A percentile compares a stretch with the other conserved stretches of the same genome.
phyloP scores from a whole-genome alignment of 2,888 invertebrate genomes.

The Leucophenga maculata region DNA sequence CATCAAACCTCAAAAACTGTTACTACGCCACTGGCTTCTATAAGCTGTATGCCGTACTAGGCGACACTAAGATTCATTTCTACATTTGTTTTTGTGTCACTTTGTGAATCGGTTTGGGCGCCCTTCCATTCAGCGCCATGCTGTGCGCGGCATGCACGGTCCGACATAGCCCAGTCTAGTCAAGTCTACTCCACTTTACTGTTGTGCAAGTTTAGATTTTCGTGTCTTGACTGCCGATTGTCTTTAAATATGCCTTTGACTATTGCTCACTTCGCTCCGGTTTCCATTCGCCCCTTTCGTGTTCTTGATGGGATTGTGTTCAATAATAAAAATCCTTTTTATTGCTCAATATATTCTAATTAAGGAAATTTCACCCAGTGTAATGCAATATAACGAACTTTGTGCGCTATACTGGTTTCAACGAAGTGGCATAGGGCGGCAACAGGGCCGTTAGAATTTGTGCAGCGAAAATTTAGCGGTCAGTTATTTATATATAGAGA shows the following conservation, averaged over 20 bases:
- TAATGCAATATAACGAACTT: constrained; percentile 65
- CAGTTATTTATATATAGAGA: too few relatives aligned
- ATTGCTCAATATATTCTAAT: constrained; percentile 70
- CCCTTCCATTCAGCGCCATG: too few relatives aligned
- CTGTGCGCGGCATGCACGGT: too few relatives aligned
- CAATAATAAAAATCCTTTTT: constrained; percentile 67
- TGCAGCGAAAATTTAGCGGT: constrained; percentile 24
- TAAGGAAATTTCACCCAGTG: constrained; percentile 64
- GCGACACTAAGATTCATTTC: too few relatives aligned
- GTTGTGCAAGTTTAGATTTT: background rate
- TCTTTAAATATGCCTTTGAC: constrained; percentile 30
- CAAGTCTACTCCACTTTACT: constrained; percentile 21
- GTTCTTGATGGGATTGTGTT: constrained; percentile 32
- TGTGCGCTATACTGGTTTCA: background rate
- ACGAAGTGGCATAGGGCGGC: too few relatives aligned
- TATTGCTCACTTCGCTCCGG: background rate
- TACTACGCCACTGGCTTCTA: too few relatives aligned
- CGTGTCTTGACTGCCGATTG: constrained; percentile 25
- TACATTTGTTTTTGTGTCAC: too few relatives aligned
- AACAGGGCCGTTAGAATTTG: background rate
- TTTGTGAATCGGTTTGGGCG: too few relatives aligned
- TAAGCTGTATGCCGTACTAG: too few relatives aligned
- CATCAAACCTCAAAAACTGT: too few relatives aligned
- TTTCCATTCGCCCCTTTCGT: background rate
- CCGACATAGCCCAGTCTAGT: constrained; percentile 8